Evolutionary conservation across 2,797 vertebrate species (phyloP).

Genomic region (Lycodopsis pacificus): DNA sequence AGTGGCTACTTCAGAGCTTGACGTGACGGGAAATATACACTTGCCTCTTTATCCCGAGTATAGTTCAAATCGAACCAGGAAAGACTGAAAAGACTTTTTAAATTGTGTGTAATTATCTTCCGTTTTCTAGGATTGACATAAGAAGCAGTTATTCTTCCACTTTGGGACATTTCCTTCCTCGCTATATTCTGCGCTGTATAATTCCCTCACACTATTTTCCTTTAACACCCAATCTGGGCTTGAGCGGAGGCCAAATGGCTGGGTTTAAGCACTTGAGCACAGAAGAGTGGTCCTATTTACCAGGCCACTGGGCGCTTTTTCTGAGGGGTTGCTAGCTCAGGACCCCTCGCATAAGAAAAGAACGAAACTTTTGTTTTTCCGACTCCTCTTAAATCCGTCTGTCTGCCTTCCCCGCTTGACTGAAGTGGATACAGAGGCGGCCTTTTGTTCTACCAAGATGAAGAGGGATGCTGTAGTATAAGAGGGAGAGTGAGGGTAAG

Average conservation of each 20-base stretch:
- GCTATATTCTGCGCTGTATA: constrained; percentile 11
- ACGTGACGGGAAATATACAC: not conserved
- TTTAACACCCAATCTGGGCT: constrained; percentile 43
- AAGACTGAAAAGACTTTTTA: constrained; percentile 2
- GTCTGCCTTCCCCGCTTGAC: constrained; percentile 67
- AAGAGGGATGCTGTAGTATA: constrained; percentile 67
- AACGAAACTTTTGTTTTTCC: constrained; percentile 68
- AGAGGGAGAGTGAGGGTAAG: constrained; percentile 49
- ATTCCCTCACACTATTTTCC: constrained; percentile 44
- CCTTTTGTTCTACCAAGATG: constrained; percentile 75
- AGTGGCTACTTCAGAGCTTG: not conserved
- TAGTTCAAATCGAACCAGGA: not conserved
- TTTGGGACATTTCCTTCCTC: constrained; percentile 1
- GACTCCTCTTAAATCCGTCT: constrained; percentile 66
- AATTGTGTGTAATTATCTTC: not conserved
- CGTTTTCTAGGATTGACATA: not conserved
- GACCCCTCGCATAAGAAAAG: constrained; percentile 66
- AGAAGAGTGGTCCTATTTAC: constrained; percentile 69
- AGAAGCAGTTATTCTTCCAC: not conserved
- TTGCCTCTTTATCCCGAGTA: not conserved
- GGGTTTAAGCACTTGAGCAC: constrained; percentile 61
- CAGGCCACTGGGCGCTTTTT: constrained; percentile 60
- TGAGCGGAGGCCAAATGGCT: constrained; percentile 60
- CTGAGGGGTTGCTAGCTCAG: constrained; percentile 66
- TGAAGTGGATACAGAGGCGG: constrained; percentile 71